Evolutionary conservation across 2,888 invertebrate genomes (phyloP).

Genomic region (Griposia aprilina): DNA sequence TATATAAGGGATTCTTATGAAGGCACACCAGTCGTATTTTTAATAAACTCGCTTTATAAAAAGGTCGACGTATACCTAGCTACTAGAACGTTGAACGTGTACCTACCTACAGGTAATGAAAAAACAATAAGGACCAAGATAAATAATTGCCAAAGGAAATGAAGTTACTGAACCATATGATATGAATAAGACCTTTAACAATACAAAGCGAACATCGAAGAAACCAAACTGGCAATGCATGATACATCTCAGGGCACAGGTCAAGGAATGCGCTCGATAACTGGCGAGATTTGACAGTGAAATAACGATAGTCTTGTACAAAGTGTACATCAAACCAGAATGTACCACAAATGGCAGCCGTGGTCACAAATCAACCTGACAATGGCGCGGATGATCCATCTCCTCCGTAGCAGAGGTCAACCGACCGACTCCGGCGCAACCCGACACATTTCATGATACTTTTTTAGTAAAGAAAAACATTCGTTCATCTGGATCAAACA

Average conservation of each 20-base stretch:
- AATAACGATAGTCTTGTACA: slow-evolving; percentile 78
- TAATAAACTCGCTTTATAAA: slow-evolving; percentile 65
- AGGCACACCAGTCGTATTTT: slow-evolving; percentile 65
- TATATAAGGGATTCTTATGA: slow-evolving; percentile 66
- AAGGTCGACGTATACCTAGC: slow-evolving; percentile 29
- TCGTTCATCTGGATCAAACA: slow-evolving; percentile 70
- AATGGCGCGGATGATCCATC: slow-evolving; percentile 82
- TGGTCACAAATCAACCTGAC: slow-evolving; percentile 79
- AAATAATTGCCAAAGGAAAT: slow-evolving; percentile 51
- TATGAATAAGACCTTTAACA: slow-evolving; percentile 52
- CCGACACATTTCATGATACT: slow-evolving; percentile 67
- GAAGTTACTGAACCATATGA: slow-evolving; percentile 48
- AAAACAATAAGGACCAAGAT: slow-evolving; percentile 3
- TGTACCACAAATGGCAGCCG: slow-evolving; percentile 73
- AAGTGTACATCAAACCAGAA: slow-evolving; percentile 72
- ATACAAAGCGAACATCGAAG: slow-evolving; percentile 66
- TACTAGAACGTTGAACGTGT: slow-evolving; percentile 33
- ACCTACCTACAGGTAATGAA: slow-evolving; percentile 3
- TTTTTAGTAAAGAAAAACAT: slow-evolving; percentile 63
- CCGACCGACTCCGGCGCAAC: slow-evolving; percentile 59
- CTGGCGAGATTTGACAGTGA: slow-evolving; percentile 87
- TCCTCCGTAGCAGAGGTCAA: slow-evolving; percentile 80
- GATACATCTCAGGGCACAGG: slow-evolving; percentile 81
- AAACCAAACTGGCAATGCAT: slow-evolving; percentile 76
- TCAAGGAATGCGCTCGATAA: slow-evolving; percentile 84